A percentile compares a stretch with the other conserved stretches of the same genome.
Evolutionary conservation across 2,797 vertebrate genomes (phyloP).

Genomic region (Enteromius afrohamiltoni): DNA sequence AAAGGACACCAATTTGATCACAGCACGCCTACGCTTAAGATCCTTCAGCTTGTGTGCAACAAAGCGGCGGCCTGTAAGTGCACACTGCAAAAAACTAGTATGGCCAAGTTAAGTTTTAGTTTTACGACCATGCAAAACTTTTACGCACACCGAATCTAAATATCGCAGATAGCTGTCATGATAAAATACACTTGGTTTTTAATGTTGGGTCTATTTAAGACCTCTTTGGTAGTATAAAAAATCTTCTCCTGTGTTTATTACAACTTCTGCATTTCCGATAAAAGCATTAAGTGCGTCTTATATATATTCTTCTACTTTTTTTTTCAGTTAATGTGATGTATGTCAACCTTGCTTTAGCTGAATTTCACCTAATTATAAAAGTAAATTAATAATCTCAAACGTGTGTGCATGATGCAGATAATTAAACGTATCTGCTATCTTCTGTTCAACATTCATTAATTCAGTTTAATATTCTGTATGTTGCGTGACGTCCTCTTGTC

Average conservation of each 20-base stretch:
- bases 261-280: not conserved
- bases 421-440: too few species aligned
- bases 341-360: not conserved
- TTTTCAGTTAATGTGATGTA: not conserved
- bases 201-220: not conserved
- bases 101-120: not conserved
- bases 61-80: not conserved
- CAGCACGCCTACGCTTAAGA: conserved; percentile 47
- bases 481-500: not conserved
- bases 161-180: not conserved
- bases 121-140: not conserved
- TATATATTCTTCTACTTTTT: not conserved
- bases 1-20: conserved; percentile 43
- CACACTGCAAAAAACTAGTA: not conserved
- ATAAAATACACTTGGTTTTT: not conserved
- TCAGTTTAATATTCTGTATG: not conserved
- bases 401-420: too few species aligned
- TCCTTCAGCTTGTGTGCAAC: conserved; percentile 38
- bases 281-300: not conserved
- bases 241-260: not conserved
- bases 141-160: not conserved
- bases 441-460: too few species aligned
- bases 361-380: not conserved
- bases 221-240: not conserved
- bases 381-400: not conserved